Evolutionary conservation across 2,888 invertebrate species (phyloP), one percentile per base, ranked within the genome.

Genomic region (Myopa tessellatipennis): DNA sequence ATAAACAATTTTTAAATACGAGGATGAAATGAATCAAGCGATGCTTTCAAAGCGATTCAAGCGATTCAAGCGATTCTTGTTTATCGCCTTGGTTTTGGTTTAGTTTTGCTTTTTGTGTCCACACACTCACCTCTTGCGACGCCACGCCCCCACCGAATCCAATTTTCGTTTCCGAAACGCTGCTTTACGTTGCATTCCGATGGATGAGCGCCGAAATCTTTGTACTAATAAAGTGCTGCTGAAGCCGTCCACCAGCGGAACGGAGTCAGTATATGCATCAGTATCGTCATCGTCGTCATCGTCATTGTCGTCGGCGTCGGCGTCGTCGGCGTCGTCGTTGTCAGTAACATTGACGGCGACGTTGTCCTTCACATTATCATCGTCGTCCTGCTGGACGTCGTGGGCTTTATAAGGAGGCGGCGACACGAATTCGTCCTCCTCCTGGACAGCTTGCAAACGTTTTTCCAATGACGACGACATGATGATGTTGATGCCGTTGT

Each of bases 91-190:
- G 26, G 2, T 26, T 26, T 26, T 26, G 26, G 26, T 26, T 26
- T 26, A 26, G 26, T 26, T 26, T 26, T 26, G 26, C 26, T 26
- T 26, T 1, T 26, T 26, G 2, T 26, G 26, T 26, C 12, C 65
- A 34, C 14, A 50, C 55, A 85, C 85, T 88, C 85, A 88, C 88
- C 88, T 86, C 79, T 85, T 86, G 78, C 86, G 87, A 2, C 88
- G 85, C 85, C 84, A 86, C 38, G 84, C 81, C 65, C 86, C 86
- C 77, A 88, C 77, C 12, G 88, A 88, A 81, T 88, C 88, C 75
- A 87, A 84, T 81, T 89, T 89, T 74, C 87, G 86, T 79, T 88
- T 85, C n/a, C 88, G 88, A 80, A 88, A 88, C 61, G 87, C 89
- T 69, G 87, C 83, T 78, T 86, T 85, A 70, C 88, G 84, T 80